Conservation (phyloP, 2,113 vertebrate species). For the Oncorhynchus clarkii region DNA sequence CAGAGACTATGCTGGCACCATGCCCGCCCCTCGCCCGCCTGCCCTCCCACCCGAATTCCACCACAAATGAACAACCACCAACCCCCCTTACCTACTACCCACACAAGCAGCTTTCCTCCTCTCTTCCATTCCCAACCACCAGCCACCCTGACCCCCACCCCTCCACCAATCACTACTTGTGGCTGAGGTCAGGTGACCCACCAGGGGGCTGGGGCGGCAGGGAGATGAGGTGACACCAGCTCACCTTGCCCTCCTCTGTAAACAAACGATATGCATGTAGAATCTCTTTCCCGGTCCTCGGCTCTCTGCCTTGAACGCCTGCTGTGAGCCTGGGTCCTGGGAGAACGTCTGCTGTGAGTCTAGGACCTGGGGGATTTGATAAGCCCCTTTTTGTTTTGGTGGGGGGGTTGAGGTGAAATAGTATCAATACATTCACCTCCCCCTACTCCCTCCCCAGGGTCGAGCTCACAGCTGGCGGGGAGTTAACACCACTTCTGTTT, state of each 20-base stretch:
- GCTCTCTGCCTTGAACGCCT: constrained; percentile 58
- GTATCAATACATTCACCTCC: neutral
- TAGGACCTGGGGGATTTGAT: constrained; percentile 30
- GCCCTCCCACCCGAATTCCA: neutral
- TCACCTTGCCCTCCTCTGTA: constrained; percentile 37
- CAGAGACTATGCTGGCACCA: neutral
- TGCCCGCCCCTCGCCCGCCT: neutral
- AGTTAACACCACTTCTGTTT: constrained; percentile 79
- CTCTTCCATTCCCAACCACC: neutral
- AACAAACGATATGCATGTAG: constrained; percentile 75
- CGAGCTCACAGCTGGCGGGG: constrained; percentile 69
- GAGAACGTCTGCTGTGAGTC: constrained; percentile 62
- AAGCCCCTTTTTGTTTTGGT: too few species aligned
- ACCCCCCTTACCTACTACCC: constrained; percentile 11
- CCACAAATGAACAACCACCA: constrained; percentile 20
- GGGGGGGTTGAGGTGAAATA: neutral
- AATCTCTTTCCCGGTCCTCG: constrained; percentile 46
- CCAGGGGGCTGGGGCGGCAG: neutral
- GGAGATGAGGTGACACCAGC: neutral
- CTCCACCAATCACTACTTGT: constrained; percentile 4
- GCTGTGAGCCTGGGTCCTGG: constrained; percentile 67
- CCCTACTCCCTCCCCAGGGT: constrained; percentile 4
- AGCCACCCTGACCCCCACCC: neutral
- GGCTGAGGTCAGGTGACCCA: neutral
- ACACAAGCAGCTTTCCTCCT: neutral